phyloP scores from a whole-genome alignment of 2,888 invertebrate species.

The Lasioglossum zephyrum region DNA sequence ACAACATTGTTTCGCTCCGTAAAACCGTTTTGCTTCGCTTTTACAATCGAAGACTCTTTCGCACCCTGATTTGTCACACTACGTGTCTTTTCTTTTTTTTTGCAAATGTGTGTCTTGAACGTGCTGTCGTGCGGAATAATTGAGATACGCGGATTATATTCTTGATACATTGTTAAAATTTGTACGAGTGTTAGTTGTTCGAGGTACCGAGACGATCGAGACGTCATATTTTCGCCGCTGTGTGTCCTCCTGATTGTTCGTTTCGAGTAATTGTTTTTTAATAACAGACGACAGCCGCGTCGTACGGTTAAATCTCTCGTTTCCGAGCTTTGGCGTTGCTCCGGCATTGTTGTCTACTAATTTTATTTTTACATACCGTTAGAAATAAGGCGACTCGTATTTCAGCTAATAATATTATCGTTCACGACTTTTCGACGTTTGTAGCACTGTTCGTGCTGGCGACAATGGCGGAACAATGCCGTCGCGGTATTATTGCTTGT shows the following conservation, averaged over 20 bases:
- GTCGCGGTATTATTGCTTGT: background rate
- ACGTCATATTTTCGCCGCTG: background rate
- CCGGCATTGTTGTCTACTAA: background rate
- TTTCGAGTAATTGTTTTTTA: slow-evolving; percentile 9
- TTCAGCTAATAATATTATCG: slow-evolving; percentile 2
- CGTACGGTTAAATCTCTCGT: background rate
- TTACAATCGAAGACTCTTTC: background rate
- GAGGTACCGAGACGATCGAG: slow-evolving; percentile 1
- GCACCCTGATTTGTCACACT: background rate
- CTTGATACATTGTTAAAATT: slow-evolving; percentile 38
- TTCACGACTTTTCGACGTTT: slow-evolving; percentile 10
- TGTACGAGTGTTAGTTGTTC: slow-evolving; percentile 25
- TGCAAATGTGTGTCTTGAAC: background rate
- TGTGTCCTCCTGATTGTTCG: slow-evolving; percentile 14
- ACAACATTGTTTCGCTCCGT: background rate
- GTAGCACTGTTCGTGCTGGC: slow-evolving; percentile 2
- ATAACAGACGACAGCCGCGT: background rate
- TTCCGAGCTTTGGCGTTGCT: background rate
- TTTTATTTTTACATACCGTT: slow-evolving; percentile 12
- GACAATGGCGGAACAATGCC: background rate
- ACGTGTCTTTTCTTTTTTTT: background rate
- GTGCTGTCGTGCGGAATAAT: slow-evolving; percentile 13
- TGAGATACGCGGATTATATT: slow-evolving; percentile 28
- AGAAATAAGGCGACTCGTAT: slow-evolving; percentile 9
- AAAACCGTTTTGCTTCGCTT: background rate